These are phyloP conservation scores for Unio delphinus DNA, from an alignment of 2,888 invertebrate species.

Conservation along the genomic window DNA sequence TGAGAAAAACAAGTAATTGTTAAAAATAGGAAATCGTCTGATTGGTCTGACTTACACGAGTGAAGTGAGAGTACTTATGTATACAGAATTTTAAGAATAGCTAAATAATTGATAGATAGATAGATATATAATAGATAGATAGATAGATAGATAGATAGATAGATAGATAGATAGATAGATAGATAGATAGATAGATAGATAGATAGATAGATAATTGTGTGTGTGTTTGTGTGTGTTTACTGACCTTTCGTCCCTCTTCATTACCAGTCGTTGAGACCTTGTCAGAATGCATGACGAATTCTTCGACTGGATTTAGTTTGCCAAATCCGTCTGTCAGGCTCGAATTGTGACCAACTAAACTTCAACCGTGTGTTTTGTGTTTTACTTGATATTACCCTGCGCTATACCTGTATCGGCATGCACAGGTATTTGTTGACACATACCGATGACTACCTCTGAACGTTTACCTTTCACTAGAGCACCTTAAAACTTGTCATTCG, in stretches of 20 bases:
- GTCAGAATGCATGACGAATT: slow-evolving; percentile 31
- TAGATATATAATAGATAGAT: not conserved
- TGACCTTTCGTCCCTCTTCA: slow-evolving; percentile 38
- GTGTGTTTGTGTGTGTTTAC: too few relatives aligned
- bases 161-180: not conserved
- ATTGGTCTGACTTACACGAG: too few relatives aligned
- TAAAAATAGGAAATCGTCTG: too few relatives aligned
- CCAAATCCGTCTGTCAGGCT: not conserved
- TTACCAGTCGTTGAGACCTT: slow-evolving; percentile 41
- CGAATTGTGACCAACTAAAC: not conserved
- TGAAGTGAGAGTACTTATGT: too few relatives aligned
- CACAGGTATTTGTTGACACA: too few relatives aligned
- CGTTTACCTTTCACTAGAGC: not conserved
- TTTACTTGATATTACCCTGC: slow-evolving; percentile 1
- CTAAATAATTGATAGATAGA: not conserved
- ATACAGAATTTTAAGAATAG: too few relatives aligned
- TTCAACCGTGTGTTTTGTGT: slow-evolving; percentile 13
- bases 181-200: slow-evolving; percentile 3
- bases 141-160: slow-evolving; percentile 3
- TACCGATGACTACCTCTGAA: not conserved
- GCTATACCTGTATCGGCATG: not conserved
- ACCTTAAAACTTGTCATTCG: not conserved
- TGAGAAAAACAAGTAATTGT: too few relatives aligned
- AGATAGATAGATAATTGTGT: too few relatives aligned
- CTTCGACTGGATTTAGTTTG: not conserved